phyloP scores from a whole-genome alignment of 2,797 vertebrate genomes.

The Sphenodon punctatus region DNA sequence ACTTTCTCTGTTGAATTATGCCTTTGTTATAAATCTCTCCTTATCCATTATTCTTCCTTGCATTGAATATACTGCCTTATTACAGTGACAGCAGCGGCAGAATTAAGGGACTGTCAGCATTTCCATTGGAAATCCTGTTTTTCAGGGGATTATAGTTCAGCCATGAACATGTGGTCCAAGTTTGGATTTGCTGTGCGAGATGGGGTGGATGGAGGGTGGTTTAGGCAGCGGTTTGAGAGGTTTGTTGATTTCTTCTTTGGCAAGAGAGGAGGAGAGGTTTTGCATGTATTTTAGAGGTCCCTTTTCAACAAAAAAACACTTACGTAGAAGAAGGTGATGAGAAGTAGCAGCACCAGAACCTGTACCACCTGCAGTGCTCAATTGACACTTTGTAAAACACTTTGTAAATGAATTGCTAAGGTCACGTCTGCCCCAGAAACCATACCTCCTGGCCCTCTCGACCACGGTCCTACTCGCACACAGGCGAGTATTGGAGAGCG shows the following conservation, averaged over 20 bases:
- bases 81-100: not conserved
- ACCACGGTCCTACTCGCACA: too few relatives aligned
- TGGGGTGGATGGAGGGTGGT: not conserved
- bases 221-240: not conserved
- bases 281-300: too few relatives aligned
- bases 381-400: not conserved
- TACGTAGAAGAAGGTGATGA: not conserved
- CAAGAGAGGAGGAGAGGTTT: not conserved
- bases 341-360: not conserved
- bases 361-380: not conserved
- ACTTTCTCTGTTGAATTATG: constrained; percentile 42
- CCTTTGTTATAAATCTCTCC: constrained; percentile 46
- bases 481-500: too few relatives aligned
- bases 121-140: constrained; percentile 4
- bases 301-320: not conserved
- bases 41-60: constrained; percentile 47
- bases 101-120: not conserved
- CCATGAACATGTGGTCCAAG: not conserved
- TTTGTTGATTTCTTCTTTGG: not conserved
- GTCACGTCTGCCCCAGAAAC: too few relatives aligned
- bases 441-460: too few relatives aligned
- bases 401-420: too few relatives aligned
- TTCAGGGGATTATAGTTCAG: not conserved
- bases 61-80: constrained; percentile 25
- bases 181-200: not conserved